A percentile compares a stretch with the other conserved stretches of the same genome.
phyloP scores from a whole-genome alignment of 2,888 invertebrate genomes.

The Taenaris catops region DNA sequence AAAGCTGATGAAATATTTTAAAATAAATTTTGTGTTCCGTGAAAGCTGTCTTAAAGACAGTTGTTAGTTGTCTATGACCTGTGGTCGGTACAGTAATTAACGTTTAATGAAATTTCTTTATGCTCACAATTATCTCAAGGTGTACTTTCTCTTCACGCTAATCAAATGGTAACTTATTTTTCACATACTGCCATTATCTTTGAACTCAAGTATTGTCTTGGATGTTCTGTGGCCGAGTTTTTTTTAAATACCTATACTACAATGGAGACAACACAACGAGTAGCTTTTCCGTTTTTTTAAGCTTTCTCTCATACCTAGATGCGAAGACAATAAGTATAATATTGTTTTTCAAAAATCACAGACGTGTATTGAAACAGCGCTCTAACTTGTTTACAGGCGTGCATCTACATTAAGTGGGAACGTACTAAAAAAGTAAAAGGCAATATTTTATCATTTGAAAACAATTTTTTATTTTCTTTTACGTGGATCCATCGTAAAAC shows the following conservation, averaged over 20 bases:
- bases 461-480: conserved; percentile 22
- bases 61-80: conserved; percentile 1
- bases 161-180: conserved; percentile 10
- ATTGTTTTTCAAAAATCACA: too few relatives aligned
- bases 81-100: conserved; percentile 5
- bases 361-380: too few relatives aligned
- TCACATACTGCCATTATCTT: conserved; percentile 16
- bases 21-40: too few relatives aligned
- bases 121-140: background rate
- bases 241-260: conserved; percentile 10
- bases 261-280: conserved; percentile 16
- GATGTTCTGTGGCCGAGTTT: conserved; percentile 10
- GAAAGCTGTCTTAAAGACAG: background rate
- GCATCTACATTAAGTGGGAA: too few relatives aligned
- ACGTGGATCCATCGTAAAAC: conserved; percentile 54
- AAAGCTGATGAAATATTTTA: too few relatives aligned
- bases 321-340: too few relatives aligned
- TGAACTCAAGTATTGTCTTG: conserved; percentile 14
- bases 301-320: conserved; percentile 1
- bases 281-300: background rate
- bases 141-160: conserved; percentile 9
- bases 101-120: conserved; percentile 11
- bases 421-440: too few relatives aligned
- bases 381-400: too few relatives aligned
- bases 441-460: too few relatives aligned